Base-by-base conservation (phyloP, 2,888 invertebrate genomes). In the Brenthis hecate region DNA sequence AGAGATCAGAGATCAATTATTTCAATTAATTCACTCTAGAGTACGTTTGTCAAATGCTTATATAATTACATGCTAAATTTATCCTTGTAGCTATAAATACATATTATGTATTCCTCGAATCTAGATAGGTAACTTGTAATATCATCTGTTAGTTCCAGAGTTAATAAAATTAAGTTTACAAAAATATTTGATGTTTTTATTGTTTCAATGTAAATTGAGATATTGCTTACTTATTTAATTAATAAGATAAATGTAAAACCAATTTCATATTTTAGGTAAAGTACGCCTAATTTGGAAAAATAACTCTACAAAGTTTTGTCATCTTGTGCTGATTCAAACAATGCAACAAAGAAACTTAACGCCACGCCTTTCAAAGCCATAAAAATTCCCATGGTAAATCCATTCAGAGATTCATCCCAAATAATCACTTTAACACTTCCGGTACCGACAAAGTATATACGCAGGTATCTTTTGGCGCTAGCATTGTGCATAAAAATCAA, bases 141-240 rank as follows among this genome's bases (percentile, higher is more conserved):
- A 90, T 91, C 90, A 88, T 90, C 88, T 91, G 92, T 92, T 91
- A 92, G 92, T 90, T 92, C 89, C 90, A 86, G 88, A 92, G 88
- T 91, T 92, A 91, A 92, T 92, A 91, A 92, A 92, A 85, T 85
- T 92, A 91, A 92, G 92, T 92, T 92, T 92, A 91, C 92, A 91
- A 89, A 86, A 86, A 66, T 51, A 61, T 67, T 43, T 56, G 66
- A 55, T 67, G 66, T 67, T 67, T 67, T 67, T 66, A 55, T 67
- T 67, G 43, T 60, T 50, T 43, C 36, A 43, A 43, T 43, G 36
- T 43, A 51, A 51, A 28, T 43, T 43, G 36, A 43, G 36, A 43
- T 43, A 43, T 43, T 43, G 36, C 4, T n/a, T 14, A 48, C 47
- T 58, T 57, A 19, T 19, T 14, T 14, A 13, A 3, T 47, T 48